Conservation (phyloP, 2,888 invertebrate species). For the Antitype chi region DNA sequence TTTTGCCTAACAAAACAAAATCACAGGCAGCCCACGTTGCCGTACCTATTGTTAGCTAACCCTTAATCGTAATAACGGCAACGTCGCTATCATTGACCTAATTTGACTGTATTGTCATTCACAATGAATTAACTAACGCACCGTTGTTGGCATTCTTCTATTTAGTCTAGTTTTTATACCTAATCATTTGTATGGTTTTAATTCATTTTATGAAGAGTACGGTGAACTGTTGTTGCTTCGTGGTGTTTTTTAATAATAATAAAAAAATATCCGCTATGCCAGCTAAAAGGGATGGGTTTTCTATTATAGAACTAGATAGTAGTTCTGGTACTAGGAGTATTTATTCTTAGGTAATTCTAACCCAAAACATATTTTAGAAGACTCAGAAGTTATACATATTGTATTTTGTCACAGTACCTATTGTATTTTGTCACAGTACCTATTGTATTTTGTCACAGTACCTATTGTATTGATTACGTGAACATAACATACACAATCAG, state of each 20-base stretch:
- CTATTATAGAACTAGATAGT: not conserved
- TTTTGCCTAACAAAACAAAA: constrained; percentile 22
- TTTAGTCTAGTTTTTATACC: not conserved
- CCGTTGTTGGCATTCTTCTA: not conserved
- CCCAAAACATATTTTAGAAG: not conserved
- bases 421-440: no score
- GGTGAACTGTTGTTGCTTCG: not conserved
- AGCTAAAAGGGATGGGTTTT: not conserved
- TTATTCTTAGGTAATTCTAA: not conserved
- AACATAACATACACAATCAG: no score
- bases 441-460: no score
- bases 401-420: not conserved
- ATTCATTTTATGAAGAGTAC: not conserved
- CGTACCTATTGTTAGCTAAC: constrained; percentile 29
- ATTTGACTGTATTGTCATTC: constrained; percentile 7
- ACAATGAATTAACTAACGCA: constrained; percentile 1
- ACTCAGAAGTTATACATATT: not conserved
- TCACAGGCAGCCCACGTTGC: constrained; percentile 1
- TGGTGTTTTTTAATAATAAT: not conserved
- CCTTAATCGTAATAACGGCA: constrained; percentile 20
- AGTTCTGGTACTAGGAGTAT: not conserved
- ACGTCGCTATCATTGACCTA: constrained; percentile 28
- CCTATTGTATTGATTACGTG: no score
- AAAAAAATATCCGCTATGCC: not conserved
- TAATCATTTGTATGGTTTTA: not conserved